Conservation (phyloP, 2,888 invertebrate species). For the Torymus auratus region DNA sequence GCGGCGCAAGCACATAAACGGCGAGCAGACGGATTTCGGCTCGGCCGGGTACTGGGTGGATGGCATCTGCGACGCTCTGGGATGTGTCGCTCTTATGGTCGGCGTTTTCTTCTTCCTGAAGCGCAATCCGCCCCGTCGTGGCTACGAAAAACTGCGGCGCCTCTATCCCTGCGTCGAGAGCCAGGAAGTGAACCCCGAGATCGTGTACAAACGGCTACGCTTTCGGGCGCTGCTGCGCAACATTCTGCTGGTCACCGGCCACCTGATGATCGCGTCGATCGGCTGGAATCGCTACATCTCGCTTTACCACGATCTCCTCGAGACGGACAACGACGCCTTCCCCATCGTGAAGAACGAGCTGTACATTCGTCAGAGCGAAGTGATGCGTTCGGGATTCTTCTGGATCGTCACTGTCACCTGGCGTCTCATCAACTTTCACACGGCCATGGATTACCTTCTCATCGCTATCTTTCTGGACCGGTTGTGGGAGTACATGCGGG, state of each 20-base stretch:
- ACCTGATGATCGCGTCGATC: conserved; percentile 85
- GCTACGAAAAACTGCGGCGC: conserved; percentile 82
- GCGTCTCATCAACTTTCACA: conserved; percentile 89
- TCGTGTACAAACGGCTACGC: conserved; percentile 82
- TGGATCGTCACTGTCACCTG: conserved; percentile 86
- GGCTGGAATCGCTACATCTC: conserved; percentile 92
- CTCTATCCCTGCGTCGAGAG: conserved; percentile 71
- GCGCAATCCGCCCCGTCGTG: conserved; percentile 85
- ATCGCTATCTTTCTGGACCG: conserved; percentile 89
- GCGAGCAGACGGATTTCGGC: conserved; percentile 89
- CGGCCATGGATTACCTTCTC: conserved; percentile 85
- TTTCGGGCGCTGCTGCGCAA: conserved; percentile 81
- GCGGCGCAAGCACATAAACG: conserved; percentile 84
- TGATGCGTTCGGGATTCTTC: conserved; percentile 85
- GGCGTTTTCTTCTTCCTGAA: conserved; percentile 84
- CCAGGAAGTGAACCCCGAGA: conserved; percentile 76
- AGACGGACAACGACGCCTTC: conserved; percentile 78
- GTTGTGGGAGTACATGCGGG: conserved; percentile 86
- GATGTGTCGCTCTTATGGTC: conserved; percentile 84
- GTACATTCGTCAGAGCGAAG: conserved; percentile 79
- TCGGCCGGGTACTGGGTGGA: conserved; percentile 89
- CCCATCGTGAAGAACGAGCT: conserved; percentile 77
- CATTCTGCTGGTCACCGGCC: conserved; percentile 83
- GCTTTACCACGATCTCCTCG: conserved; percentile 86
- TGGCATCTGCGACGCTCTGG: conserved; percentile 88